Evolutionary conservation across 2,888 invertebrate species (phyloP).

Genomic region (Norana najaformis): DNA sequence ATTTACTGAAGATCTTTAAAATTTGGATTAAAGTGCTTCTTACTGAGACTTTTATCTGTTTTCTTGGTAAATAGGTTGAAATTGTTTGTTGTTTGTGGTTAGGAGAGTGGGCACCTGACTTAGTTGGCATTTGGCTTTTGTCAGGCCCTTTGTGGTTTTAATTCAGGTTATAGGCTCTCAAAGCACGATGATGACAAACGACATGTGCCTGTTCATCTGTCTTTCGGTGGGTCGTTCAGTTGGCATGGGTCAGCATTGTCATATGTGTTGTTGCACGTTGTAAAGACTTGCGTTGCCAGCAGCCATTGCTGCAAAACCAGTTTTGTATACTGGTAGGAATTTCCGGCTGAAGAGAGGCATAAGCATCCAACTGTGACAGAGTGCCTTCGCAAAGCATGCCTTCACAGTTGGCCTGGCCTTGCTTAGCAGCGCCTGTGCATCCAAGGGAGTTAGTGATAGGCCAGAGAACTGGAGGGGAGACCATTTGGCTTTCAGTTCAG

Average conservation of each 20-base stretch:
- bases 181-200: too few species aligned
- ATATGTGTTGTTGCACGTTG: neutral
- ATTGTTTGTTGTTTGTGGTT: neutral
- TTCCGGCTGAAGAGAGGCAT: neutral
- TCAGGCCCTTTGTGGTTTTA: neutral
- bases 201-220: neutral
- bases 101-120: neutral
- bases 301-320: slow-evolving; percentile 24
- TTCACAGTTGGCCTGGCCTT: slow-evolving; percentile 22
- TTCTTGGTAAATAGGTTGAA: neutral
- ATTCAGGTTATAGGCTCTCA: neutral
- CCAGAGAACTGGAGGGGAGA: neutral
- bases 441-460: slow-evolving; percentile 22
- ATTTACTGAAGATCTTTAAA: too few species aligned
- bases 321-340: slow-evolving; percentile 22
- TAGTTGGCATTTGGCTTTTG: neutral
- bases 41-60: neutral
- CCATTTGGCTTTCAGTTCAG: slow-evolving; percentile 15
- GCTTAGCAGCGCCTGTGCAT: neutral
- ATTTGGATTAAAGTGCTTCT: too few species aligned
- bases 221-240: neutral
- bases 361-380: neutral
- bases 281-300: neutral
- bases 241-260: neutral
- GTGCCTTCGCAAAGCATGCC: slow-evolving; percentile 15